Evolutionary conservation across 2,888 invertebrate genomes (phyloP).

Genomic region (Hedya salicella): DNA sequence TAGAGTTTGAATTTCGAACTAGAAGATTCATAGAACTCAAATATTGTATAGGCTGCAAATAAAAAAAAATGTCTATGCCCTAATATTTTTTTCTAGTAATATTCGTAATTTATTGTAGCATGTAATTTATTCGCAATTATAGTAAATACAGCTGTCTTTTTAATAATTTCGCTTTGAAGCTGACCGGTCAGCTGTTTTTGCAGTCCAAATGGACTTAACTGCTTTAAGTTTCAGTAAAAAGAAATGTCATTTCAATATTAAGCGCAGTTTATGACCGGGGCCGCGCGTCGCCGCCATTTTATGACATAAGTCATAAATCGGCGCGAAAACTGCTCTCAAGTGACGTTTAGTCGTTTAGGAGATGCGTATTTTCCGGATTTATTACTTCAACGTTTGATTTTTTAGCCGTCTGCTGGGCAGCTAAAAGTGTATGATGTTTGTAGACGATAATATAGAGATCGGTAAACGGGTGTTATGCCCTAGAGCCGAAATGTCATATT

Average conservation of each 20-base stretch:
- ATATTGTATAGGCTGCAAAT: no score
- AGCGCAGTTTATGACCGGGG: constrained; percentile 53
- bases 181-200: neutral
- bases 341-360: constrained; percentile 43
- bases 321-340: constrained; percentile 48
- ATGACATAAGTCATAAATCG: constrained; percentile 55
- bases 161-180: constrained; percentile 14
- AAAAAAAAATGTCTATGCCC: neutral
- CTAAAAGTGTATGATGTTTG: constrained; percentile 47
- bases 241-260: constrained; percentile 43
- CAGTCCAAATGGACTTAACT: neutral
- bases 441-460: neutral
- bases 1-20: neutral
- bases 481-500: no score
- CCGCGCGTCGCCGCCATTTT: constrained; percentile 59
- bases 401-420: constrained; percentile 11
- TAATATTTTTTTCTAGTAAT: neutral
- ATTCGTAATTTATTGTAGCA: neutral
- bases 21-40: no score
- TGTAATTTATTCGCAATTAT: neutral
- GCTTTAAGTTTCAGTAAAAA: constrained; percentile 2
- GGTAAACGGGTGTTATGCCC: no score
- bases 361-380: constrained; percentile 31
- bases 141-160: constrained; percentile 2
- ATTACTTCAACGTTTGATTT: constrained; percentile 11